Percentiles rank a stretch among this genome's conserved stretches.
phyloP scores from a whole-genome alignment of 92 coral and sea anemone species.

The Diadumene lineata region DNA sequence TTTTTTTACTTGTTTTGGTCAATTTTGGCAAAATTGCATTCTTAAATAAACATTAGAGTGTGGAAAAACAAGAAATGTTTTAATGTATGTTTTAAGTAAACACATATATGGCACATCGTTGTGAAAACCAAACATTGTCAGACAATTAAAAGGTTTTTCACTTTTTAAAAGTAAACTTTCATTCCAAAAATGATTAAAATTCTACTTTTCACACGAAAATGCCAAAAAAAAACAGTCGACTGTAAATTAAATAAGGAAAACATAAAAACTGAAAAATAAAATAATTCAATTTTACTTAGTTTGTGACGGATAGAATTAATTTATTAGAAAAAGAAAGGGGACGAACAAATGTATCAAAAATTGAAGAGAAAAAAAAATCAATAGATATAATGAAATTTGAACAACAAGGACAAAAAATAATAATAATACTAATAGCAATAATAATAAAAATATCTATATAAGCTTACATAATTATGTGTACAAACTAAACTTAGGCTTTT shows the following conservation, averaged over 20 bases:
- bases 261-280: too few species aligned
- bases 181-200: not conserved
- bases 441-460: too few species aligned
- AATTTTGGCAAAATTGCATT: not conserved
- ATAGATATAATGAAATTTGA: too few species aligned
- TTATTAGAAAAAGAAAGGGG: too few species aligned
- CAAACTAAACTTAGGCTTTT: too few species aligned
- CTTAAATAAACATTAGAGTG: not conserved
- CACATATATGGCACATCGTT: not conserved
- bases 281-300: too few species aligned
- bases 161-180: not conserved
- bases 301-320: too few species aligned
- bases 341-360: too few species aligned
- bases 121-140: not conserved
- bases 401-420: too few species aligned
- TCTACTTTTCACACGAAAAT: not conserved
- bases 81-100: not conserved
- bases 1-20: not conserved
- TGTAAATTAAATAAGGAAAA: not conserved
- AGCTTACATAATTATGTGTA: too few species aligned
- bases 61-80: not conserved
- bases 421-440: too few species aligned
- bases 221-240: not conserved
- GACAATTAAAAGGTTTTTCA: not conserved
- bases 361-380: too few species aligned